These are phyloP conservation scores for Tanypteryx hageni DNA, from an alignment of 2,888 invertebrate genomes.

Conservation along the genomic window DNA sequence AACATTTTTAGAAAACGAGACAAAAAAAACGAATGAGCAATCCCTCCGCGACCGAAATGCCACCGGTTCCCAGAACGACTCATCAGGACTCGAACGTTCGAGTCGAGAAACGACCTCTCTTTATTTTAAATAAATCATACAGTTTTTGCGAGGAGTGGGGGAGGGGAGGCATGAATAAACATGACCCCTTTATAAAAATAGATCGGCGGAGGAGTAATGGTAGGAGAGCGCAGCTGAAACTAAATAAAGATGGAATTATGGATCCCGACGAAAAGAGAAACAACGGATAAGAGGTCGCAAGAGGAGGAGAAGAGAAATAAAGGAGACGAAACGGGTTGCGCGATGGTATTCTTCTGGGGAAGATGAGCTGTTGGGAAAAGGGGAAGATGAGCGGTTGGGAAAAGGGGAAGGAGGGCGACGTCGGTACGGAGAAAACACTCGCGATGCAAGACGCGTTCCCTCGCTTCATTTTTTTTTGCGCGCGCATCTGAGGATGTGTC, in stretches of 20 bases:
- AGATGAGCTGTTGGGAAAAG: background rate
- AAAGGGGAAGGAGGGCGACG: background rate
- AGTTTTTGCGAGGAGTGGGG: background rate
- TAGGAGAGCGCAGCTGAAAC: background rate
- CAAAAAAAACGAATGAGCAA: too few relatives aligned
- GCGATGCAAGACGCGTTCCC: background rate
- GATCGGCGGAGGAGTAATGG: background rate
- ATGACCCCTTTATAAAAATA: background rate
- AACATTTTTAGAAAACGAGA: too few relatives aligned
- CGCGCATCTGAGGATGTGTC: background rate
- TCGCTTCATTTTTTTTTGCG: background rate
- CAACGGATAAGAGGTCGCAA: background rate
- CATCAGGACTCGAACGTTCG: background rate
- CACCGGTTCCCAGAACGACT: background rate
- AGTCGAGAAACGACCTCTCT: background rate
- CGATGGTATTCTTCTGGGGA: background rate
- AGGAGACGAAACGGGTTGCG: slow-evolving; percentile 4
- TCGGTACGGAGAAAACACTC: slow-evolving; percentile 3
- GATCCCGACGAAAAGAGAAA: background rate
- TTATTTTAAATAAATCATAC: background rate
- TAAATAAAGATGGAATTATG: slow-evolving; percentile 22
- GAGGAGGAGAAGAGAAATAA: background rate
- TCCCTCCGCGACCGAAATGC: background rate
- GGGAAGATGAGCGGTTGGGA: slow-evolving; percentile 14
- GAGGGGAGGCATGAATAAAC: background rate